Percentiles rank a stretch among this genome's conserved stretches.
phyloP scores from a whole-genome alignment of 2,113 vertebrate species.

The Spermophilus dauricus region DNA sequence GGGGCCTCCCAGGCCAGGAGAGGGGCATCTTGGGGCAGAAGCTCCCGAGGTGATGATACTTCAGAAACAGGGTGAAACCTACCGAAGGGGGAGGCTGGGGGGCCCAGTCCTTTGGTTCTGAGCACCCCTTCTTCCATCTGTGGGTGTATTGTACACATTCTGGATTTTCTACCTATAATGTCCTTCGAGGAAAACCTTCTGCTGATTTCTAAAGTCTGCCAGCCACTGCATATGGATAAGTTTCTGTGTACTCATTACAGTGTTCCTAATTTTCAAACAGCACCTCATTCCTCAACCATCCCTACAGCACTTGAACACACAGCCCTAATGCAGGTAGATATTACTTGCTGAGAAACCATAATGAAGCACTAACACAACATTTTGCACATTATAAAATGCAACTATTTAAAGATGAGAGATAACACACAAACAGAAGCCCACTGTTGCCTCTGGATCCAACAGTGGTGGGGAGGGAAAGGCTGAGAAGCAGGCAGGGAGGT shows the following conservation, averaged over 20 bases:
- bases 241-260: not conserved
- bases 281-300: not conserved
- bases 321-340: no score
- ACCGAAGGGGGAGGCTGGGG: no score
- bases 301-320: not conserved
- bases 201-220: not conserved
- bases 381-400: not conserved
- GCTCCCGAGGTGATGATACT: not conserved
- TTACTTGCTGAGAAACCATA: not conserved
- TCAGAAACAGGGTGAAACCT: not conserved
- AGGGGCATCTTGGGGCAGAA: not conserved
- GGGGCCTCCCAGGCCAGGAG: not conserved
- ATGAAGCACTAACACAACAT: not conserved
- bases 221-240: not conserved
- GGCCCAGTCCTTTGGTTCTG: not conserved
- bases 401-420: not conserved
- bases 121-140: not conserved
- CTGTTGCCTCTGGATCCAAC: not conserved
- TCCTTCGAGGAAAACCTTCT: not conserved
- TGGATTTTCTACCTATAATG: not conserved
- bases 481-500: not conserved
- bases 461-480: not conserved
- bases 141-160: not conserved
- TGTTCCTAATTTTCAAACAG: not conserved
- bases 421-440: not conserved